These are phyloP conservation scores for Scopus umbretta DNA, from an alignment of 2,113 vertebrate species.

Conservation along the genomic window DNA sequence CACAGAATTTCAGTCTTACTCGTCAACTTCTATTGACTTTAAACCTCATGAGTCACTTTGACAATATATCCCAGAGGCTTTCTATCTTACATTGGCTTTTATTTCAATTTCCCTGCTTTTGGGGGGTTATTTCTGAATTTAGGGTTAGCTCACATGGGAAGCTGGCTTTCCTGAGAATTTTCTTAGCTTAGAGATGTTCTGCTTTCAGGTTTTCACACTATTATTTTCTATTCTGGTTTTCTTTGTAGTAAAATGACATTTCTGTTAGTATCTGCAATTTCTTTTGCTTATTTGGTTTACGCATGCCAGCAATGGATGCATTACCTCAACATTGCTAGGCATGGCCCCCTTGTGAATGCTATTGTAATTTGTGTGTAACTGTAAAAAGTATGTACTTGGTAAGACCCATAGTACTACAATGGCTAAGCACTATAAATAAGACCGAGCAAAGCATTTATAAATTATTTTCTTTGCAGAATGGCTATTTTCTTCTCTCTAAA, in stretches of 20 bases:
- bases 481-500: neutral
- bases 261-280: neutral
- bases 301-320: neutral
- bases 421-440: neutral
- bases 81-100: neutral
- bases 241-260: neutral
- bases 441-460: neutral
- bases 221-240: neutral
- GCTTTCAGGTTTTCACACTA: neutral
- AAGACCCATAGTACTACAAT: neutral
- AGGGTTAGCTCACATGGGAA: neutral
- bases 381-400: neutral
- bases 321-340: neutral
- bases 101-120: constrained; percentile 5
- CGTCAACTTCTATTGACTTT: constrained; percentile 58
- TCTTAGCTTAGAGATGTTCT: neutral
- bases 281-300: neutral
- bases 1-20: neutral
- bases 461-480: neutral
- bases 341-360: neutral
- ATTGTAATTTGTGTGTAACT: neutral
- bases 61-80: constrained; percentile 34
- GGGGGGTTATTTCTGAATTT: neutral
- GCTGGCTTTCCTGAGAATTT: neutral
- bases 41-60: constrained; percentile 61